These are phyloP conservation scores for Oreochromis spilurus DNA, from an alignment of 2,113 vertebrate genomes.

Conservation along the genomic window DNA sequence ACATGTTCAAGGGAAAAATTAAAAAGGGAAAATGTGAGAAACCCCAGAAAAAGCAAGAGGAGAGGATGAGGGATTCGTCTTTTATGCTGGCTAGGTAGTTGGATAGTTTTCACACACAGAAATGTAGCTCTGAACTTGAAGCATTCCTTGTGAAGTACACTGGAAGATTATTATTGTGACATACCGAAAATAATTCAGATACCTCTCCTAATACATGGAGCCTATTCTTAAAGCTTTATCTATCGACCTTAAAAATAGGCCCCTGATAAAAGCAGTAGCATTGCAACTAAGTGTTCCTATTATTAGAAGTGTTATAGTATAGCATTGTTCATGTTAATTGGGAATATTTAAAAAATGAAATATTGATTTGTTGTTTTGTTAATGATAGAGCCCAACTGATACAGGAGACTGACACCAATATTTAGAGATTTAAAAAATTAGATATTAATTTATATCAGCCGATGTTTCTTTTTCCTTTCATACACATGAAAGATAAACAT, in stretches of 20 bases:
- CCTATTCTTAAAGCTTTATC: neutral
- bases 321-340: neutral
- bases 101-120: neutral
- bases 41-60: neutral
- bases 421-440: neutral
- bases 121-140: neutral
- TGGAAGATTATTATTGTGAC: neutral
- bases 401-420: neutral
- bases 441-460: neutral
- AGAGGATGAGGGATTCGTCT: neutral
- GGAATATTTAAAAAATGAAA: neutral
- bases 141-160: neutral
- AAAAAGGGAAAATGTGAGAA: neutral
- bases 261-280: neutral
- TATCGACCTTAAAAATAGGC: neutral
- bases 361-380: neutral
- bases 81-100: neutral
- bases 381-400: neutral
- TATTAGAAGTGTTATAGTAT: neutral
- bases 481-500: neutral
- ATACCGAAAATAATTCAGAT: neutral
- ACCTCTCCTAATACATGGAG: neutral
- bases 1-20: neutral
- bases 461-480: neutral
- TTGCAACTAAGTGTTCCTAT: neutral